Conservation (phyloP, 2,113 vertebrate genomes). For the Xiphophorus couchianus region DNA sequence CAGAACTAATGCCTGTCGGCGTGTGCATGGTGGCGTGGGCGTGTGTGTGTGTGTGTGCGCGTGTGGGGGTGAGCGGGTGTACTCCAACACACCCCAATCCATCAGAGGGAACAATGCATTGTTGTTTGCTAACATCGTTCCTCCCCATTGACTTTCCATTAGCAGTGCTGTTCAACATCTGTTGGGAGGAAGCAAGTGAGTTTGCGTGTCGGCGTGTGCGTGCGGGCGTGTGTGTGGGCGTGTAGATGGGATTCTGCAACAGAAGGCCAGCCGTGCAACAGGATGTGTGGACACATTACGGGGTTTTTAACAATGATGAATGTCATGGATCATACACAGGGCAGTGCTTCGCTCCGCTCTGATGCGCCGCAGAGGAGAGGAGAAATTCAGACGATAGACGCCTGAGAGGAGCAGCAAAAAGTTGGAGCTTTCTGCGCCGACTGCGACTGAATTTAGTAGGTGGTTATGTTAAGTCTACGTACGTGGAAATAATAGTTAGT, state of each 20-base stretch:
- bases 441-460: neutral
- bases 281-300: constrained; percentile 56
- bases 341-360: constrained; percentile 15
- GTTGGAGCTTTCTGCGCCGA: neutral
- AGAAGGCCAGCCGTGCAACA: constrained; percentile 69
- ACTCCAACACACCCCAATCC: constrained; percentile 37
- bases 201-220: neutral
- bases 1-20: constrained; percentile 70
- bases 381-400: constrained; percentile 2
- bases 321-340: constrained; percentile 39
- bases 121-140: constrained; percentile 77
- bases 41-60: neutral
- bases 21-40: constrained; percentile 9
- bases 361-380: constrained; percentile 1
- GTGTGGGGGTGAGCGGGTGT: constrained; percentile 14
- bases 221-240: constrained; percentile 11
- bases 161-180: constrained; percentile 80
- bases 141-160: constrained; percentile 80
- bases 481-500: no score
- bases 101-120: constrained; percentile 61
- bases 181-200: constrained; percentile 55
- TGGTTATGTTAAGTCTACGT: neutral
- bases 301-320: constrained; percentile 75
- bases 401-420: neutral
- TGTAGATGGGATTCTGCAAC: constrained; percentile 46